Evolutionary conservation across 92 coral and sea anemone species (phyloP).

Genomic region (Phymanthus crucifer): DNA sequence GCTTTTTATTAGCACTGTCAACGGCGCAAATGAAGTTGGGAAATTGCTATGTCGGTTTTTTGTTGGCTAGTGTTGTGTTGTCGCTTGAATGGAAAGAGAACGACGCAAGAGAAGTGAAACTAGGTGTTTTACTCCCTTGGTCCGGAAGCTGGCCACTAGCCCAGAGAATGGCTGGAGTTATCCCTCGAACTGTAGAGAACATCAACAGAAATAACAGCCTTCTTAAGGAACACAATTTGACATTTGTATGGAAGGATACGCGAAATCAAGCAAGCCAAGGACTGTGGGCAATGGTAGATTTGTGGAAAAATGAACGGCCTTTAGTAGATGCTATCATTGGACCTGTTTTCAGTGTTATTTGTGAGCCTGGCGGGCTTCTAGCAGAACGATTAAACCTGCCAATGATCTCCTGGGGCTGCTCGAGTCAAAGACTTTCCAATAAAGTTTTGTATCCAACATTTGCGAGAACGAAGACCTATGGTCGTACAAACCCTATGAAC

Average conservation of each 20-base stretch:
- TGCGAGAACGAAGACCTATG: slow-evolving; percentile 24
- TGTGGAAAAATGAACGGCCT: slow-evolving; percentile 11
- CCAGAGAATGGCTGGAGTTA: slow-evolving; percentile 7
- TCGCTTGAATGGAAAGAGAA: not conserved
- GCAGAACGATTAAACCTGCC: slow-evolving; percentile 13
- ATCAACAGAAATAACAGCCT: slow-evolving; percentile 13
- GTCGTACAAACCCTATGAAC: slow-evolving; percentile 17
- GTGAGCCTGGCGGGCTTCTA: slow-evolving; percentile 21
- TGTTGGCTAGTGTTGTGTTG: not conserved
- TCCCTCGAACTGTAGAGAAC: not conserved
- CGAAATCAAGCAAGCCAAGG: not conserved
- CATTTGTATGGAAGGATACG: slow-evolving; percentile 23
- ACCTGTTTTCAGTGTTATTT: slow-evolving; percentile 13
- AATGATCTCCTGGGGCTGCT: slow-evolving; percentile 30
- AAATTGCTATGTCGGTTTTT: not conserved
- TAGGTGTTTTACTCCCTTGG: slow-evolving; percentile 23
- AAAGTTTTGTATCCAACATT: slow-evolving; percentile 2
- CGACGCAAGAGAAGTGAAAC: not conserved
- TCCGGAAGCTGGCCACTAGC: slow-evolving; percentile 12
- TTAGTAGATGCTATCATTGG: slow-evolving; percentile 29
- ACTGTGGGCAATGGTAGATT: slow-evolving; percentile 14
- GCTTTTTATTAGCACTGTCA: not conserved
- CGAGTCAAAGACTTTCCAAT: not conserved
- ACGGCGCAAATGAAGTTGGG: not conserved
- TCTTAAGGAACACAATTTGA: not conserved